Evolutionary conservation across 2,113 vertebrate species (phyloP), one percentile per base, ranked within the genome.

Genomic region (Nycticorax nycticorax): DNA sequence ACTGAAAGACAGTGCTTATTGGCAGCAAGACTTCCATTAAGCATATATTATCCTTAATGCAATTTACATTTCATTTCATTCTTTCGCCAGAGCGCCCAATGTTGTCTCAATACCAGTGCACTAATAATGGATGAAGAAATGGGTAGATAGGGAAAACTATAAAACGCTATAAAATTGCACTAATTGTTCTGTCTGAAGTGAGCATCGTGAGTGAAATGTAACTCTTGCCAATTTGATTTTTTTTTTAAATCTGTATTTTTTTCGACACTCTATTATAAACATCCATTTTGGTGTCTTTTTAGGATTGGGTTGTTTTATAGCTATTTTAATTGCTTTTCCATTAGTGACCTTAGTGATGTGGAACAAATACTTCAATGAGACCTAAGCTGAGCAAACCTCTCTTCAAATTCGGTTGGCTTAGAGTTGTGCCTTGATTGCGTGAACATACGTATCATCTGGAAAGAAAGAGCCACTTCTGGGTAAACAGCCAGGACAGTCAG

Each of bases 321-420:
- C 43, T 66, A 18, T 80, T 94, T 95, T 93, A 91, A 82, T 88
- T 88, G 74, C 28, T 83, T 97, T 97, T 91, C 68, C 77, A 83
- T 95, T 95, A 95, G 91, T 95, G 50, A 92, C 66, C 50, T 85
- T 85, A 95, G 77, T 80, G 74, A 93, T 67, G 87, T 89, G 87
- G 89, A 95, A 91, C 87, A 85, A 89, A 79, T 19, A 67, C 24
- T 96, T 91, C 83, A 81, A 57, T 62, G 62, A 93, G 62, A 95
- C 32, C 26, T 37, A 48, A 66, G 53, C 4, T 60, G 48, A 75
- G 69, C 32, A 92, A 90, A 83, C 18, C 11, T 71, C 59, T 75
- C 43, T 62, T 80, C 45, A 62, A 68, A 83, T 81, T 73, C 6
- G 0, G 39, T 74, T 81, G 83, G 43, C 24, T 72, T 57, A 41